Percentiles rank a stretch among this genome's conserved stretches.
phyloP scores from a whole-genome alignment of 1,140 invertebrate species.

The Helicorthomorpha holstii region DNA sequence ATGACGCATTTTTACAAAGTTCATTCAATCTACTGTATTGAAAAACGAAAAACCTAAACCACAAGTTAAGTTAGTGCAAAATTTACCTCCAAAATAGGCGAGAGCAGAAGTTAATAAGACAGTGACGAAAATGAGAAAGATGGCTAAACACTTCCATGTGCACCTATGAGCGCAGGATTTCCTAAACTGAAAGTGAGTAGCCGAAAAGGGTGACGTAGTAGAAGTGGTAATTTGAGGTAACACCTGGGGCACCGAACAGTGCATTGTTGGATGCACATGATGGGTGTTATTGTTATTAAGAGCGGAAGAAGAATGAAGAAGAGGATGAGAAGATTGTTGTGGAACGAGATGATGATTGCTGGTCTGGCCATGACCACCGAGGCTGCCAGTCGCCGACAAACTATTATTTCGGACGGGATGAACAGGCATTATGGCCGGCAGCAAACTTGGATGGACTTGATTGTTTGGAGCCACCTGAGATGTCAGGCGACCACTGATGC shows the following conservation, averaged over 20 bases:
- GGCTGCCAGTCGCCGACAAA: constrained; percentile 9
- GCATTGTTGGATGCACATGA: constrained; percentile 10
- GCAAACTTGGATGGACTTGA: neutral
- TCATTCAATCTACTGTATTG: too few relatives aligned
- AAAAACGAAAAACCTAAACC: too few relatives aligned
- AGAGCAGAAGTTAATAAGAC: constrained; percentile 76
- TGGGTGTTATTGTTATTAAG: too few relatives aligned
- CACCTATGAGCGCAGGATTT: constrained; percentile 78
- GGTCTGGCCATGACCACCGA: constrained; percentile 5
- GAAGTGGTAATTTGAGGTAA: constrained; percentile 48
- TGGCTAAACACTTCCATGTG: constrained; percentile 87
- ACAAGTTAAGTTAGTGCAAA: too few relatives aligned
- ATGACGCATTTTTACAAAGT: too few relatives aligned
- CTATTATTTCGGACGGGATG: constrained; percentile 33
- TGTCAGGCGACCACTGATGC: too few relatives aligned
- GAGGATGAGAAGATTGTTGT: neutral
- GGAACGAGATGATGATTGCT: neutral
- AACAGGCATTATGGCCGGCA: constrained; percentile 19
- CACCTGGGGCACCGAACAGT: constrained; percentile 47
- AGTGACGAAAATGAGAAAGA: constrained; percentile 71
- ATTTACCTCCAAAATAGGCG: constrained; percentile 86
- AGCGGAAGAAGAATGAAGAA: neutral
- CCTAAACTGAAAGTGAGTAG: constrained; percentile 77
- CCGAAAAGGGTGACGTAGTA: constrained; percentile 31
- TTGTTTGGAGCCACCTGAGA: neutral